Base-by-base conservation (phyloP, 2,797 vertebrate genomes). In the Ctenochaetus hawaiiensis region DNA sequence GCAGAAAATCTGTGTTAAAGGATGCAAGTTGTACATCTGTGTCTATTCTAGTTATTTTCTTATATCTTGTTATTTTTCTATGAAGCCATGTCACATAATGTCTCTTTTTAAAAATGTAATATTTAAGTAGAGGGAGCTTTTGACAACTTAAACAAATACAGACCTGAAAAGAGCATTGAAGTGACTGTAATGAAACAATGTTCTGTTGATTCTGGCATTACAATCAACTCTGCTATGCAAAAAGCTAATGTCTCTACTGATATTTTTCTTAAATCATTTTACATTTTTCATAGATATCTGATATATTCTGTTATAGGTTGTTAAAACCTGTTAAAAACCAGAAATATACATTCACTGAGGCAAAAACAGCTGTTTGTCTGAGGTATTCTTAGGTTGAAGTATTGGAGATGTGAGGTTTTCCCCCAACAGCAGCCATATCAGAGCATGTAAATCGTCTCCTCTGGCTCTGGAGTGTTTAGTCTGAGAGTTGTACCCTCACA, bases 401-500 rank as follows among this genome's bases (percentile, higher is more conserved):
- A 22, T 53, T 60, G 51, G 57, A 62, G 20, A 56, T 45, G 61
- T 8, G 23, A 69, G 49, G 49, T 23, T 79, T 81, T 58, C 26
- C 20, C 26, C 44, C 12, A 16, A 66, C 61, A 66, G 66, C 67
- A 30, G 52, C 17, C 13, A 30, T 82, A 78, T 81, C 58, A 22
- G 61, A 66, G 54, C 44, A 70, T 84, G 70, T 58, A 78, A 75
- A 83, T 74, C 1, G 78, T 84, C 80, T 90, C 80, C 80, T 77
- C 67, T 53, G 62, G 59, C 65, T 86, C 81, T 44, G 65, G 16
- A 72, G 60, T 91, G 92, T 93, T 92, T 92, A 92, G 90, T 91
- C 90, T 93, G 85, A 66, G 80, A 56, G 76, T 71, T 67, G 13
- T 49, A 60, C 62, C 71, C 64, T 66, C 18, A 78, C 91, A 92